Conservation (phyloP, 2,797 vertebrate species). For the Danio aesculapii region DNA sequence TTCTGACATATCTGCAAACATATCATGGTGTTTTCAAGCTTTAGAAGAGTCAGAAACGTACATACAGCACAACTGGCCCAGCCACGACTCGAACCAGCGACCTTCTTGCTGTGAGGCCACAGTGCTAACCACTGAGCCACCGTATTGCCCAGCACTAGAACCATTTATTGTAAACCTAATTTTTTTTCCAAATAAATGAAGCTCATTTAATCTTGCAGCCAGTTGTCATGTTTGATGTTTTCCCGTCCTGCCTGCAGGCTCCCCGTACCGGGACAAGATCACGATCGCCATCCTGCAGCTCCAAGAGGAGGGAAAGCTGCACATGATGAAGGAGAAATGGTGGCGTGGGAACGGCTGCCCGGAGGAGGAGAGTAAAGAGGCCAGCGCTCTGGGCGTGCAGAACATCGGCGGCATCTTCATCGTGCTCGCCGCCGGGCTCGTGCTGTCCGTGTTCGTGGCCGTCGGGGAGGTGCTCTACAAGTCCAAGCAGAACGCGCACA, state of each 20-base stretch:
- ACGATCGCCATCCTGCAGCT: slow-evolving; percentile 98
- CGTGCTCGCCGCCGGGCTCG: slow-evolving; percentile 93
- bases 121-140: too few species aligned
- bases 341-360: slow-evolving; percentile 96
- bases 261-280: slow-evolving; percentile 97
- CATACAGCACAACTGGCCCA: too few species aligned
- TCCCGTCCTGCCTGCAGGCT: slow-evolving; percentile 80
- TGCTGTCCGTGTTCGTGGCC: slow-evolving; percentile 97
- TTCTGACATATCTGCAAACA: too few species aligned
- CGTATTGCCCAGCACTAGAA: too few species aligned
- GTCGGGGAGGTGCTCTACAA: slow-evolving; percentile 98
- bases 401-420: slow-evolving; percentile 99
- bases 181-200: too few species aligned
- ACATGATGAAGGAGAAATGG: slow-evolving; percentile 87
- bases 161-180: too few species aligned
- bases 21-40: too few species aligned
- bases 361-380: slow-evolving; percentile 97
- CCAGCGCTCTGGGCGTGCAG: slow-evolving; percentile 96
- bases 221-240: not conserved
- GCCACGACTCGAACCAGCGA: too few species aligned
- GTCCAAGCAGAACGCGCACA: slow-evolving; percentile 95
- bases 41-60: too few species aligned
- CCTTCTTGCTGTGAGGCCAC: too few species aligned
- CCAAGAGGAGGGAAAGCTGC: slow-evolving; percentile 95
- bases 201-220: too few species aligned